A percentile compares a stretch with the other conserved stretches of the same genome.
Evolutionary conservation across 1,140 invertebrate species (phyloP).

Genomic region (Pogonomyrmex californicus): DNA sequence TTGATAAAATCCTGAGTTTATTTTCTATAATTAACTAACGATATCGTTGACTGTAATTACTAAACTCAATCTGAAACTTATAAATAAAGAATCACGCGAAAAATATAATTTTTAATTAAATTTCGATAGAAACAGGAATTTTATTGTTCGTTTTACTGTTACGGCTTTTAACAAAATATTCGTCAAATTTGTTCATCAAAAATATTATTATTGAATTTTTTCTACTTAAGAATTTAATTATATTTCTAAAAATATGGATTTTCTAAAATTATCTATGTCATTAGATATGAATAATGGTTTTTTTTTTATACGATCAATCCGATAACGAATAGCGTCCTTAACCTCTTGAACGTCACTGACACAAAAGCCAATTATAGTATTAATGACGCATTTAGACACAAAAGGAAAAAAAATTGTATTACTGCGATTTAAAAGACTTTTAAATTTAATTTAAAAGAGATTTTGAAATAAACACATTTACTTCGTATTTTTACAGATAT

Average conservation of each 20-base stretch:
- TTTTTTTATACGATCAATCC: background rate
- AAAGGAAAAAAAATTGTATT: background rate
- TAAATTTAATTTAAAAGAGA: no score
- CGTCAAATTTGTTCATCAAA: background rate
- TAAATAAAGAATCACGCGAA: background rate
- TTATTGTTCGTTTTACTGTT: background rate
- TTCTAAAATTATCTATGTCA: background rate
- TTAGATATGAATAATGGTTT: background rate
- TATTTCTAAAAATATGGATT: background rate
- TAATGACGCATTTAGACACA: background rate
- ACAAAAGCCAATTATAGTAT: background rate
- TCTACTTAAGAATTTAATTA: background rate
- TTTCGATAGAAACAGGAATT: background rate
- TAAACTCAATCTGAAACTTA: background rate
- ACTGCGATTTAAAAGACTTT: background rate
- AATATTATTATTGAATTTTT: background rate
- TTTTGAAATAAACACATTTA: no score
- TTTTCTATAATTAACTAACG: background rate
- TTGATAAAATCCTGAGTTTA: background rate
- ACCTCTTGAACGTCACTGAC: background rate
- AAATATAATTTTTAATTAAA: background rate
- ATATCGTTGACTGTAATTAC: background rate
- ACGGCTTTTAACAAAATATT: background rate
- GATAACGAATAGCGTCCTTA: background rate
- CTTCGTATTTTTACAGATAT: no score